These are phyloP conservation scores for Hippasteria phrygiana DNA, from an alignment of 53 echinoderm and acorn worm genomes.

Conservation along the genomic window DNA sequence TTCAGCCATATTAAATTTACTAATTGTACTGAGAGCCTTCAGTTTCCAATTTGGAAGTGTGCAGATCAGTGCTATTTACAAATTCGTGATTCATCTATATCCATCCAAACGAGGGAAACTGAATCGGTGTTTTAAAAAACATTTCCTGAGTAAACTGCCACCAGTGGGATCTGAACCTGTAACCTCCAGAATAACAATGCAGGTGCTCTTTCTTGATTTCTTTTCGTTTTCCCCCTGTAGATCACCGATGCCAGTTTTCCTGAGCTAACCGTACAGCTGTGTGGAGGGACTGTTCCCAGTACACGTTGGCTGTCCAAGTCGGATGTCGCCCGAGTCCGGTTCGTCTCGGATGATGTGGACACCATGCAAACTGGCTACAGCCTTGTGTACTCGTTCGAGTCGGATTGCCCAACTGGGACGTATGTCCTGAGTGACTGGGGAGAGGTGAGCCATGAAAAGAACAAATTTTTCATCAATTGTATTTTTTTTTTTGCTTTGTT, in stretches of 20 bases:
- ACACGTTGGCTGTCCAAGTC: constrained; percentile 14
- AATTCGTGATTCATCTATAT: too few species aligned
- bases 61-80: too few species aligned
- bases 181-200: too few species aligned
- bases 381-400: not conserved
- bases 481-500: too few species aligned
- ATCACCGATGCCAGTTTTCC: not conserved
- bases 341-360: constrained; percentile 18
- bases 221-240: not conserved
- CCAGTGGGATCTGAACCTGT: too few species aligned
- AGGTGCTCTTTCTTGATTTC: too few species aligned
- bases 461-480: not conserved
- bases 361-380: constrained; percentile 3
- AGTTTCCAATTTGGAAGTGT: too few species aligned
- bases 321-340: not conserved
- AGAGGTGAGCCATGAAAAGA: not conserved
- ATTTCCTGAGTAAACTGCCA: too few species aligned
- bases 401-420: not conserved
- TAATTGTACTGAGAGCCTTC: too few species aligned
- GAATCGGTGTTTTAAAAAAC: too few species aligned
- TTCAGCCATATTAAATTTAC: too few species aligned
- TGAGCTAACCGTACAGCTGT: constrained; percentile 20
- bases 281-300: constrained; percentile 17
- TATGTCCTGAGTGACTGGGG: not conserved
- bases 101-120: too few species aligned